Base-by-base conservation (phyloP, 2,888 invertebrate species). In the Pandemis corylana region DNA sequence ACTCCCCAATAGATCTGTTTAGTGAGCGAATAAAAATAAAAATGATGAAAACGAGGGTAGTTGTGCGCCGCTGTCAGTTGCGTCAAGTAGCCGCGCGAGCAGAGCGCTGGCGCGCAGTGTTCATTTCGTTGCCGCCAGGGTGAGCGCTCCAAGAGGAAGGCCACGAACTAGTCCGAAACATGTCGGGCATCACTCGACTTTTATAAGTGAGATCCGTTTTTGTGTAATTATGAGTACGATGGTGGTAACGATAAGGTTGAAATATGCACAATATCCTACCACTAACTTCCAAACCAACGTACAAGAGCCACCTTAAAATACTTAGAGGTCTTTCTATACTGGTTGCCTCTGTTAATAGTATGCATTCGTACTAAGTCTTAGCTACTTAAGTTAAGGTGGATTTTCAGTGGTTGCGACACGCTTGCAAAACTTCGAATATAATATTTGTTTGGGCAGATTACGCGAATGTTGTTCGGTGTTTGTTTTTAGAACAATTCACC, bases 371-470 rank as follows among this genome's bases (percentile, higher is more conserved):
- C 75, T 83, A 76, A 76, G 68, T 76, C 86, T 83, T 89, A 87
- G 79, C 77, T 6, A 62, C 42, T 76, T 75, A 64, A 56, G 76
- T 84, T 89, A 90, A 81, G 80, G 82, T 80, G 79, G 75, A 83
- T 82, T 83, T 85, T 89, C 72, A 20, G 61, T 46, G 72, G 76
- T 64, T 68, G 72, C 77, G 80, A 81, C 83, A 78, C 78, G 78
- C 80, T 82, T 80, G 83, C 83, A 81, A 77, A 79, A 79, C 76
- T 79, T 77, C 77, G 81, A 86, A 87, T 87, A 86, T 86, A 81
- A 83, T 87, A 87, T 88, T 85, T 85, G 85, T 85, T 85, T 85
- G 84, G 83, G 80, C 82, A 88, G 89, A 89, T 90, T 90, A 89
- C 82, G 85, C 85, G 61, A 87, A 86, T 86, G 85, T 85, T 84